Percentiles rank a stretch among this genome's conserved stretches.
These are phyloP conservation scores for Callyntrura guangdongensis DNA, from an alignment of 2,888 invertebrate species.

Conservation along the genomic window DNA sequence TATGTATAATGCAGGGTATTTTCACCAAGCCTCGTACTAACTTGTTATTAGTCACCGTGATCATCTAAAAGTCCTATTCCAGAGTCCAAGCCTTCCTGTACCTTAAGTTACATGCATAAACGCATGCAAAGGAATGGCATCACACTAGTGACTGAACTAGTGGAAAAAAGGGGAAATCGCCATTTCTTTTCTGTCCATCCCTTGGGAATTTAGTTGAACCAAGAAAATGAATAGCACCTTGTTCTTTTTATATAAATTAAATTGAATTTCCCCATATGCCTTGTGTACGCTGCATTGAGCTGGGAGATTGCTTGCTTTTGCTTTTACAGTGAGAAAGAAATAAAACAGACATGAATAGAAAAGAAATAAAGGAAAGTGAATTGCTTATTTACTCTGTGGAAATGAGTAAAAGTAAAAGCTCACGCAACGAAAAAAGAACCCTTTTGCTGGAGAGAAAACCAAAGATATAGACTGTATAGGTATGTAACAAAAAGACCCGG, in stretches of 20 bases:
- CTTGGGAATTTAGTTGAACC: conserved; percentile 81
- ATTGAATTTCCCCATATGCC: conserved; percentile 84
- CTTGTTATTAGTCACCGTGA: conserved; percentile 67
- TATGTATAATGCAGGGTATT: conserved; percentile 46
- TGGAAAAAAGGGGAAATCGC: conserved; percentile 84
- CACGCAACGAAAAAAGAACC: conserved; percentile 59
- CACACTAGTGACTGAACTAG: conserved; percentile 44
- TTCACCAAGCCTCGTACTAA: conserved; percentile 21
- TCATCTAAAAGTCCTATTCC: conserved; percentile 7
- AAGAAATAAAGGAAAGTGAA: conserved; percentile 74
- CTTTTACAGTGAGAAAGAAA: conserved; percentile 49
- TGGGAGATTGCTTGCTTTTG: conserved; percentile 72
- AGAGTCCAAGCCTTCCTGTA: not conserved
- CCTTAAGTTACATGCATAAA: not conserved
- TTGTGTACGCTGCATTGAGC: conserved; percentile 74
- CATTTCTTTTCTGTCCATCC: conserved; percentile 81
- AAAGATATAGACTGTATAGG: not conserved
- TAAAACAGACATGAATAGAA: conserved; percentile 62
- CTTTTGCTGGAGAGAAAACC: conserved; percentile 31
- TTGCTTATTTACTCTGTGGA: conserved; percentile 77
- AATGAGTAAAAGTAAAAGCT: conserved; percentile 77
- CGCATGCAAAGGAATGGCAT: conserved; percentile 58
- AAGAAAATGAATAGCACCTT: conserved; percentile 85
- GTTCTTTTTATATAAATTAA: conserved; percentile 85
- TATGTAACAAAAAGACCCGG: not conserved